phyloP scores from a whole-genome alignment of 2,888 invertebrate species.

The Thysanoteuthis rhombus region DNA sequence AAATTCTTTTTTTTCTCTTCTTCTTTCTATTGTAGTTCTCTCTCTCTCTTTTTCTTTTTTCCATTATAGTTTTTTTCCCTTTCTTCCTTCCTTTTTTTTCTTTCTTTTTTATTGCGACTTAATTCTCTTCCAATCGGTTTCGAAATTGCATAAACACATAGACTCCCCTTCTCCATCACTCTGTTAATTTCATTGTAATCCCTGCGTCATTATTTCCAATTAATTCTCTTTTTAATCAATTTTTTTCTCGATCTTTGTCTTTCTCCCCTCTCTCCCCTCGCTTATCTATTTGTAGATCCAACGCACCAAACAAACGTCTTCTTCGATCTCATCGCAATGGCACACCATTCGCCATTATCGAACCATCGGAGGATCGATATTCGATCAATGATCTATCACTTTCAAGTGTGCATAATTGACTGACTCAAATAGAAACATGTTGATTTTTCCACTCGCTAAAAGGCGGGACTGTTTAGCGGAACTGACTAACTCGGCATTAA shows the following conservation, averaged over 20 bases:
- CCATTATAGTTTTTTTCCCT: neutral
- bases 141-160: too few relatives aligned
- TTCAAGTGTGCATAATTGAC: neutral
- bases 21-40: neutral
- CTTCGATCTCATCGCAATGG: neutral
- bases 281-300: neutral
- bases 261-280: too few relatives aligned
- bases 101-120: too few relatives aligned
- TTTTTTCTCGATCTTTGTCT: fast-evolving
- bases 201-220: too few relatives aligned
- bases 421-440: neutral
- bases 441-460: neutral
- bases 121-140: too few relatives aligned
- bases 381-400: neutral
- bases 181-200: too few relatives aligned
- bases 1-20: neutral
- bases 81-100: too few relatives aligned
- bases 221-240: too few relatives aligned
- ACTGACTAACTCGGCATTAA: neutral
- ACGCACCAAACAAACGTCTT: neutral
- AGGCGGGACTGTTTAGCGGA: neutral
- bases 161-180: too few relatives aligned
- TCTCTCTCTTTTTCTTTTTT: neutral
- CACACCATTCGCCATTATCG: neutral
- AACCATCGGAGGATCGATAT: too few relatives aligned